These are phyloP conservation scores for Penaeus chinensis DNA, from an alignment of 1,140 invertebrate species.

Conservation along the genomic window DNA sequence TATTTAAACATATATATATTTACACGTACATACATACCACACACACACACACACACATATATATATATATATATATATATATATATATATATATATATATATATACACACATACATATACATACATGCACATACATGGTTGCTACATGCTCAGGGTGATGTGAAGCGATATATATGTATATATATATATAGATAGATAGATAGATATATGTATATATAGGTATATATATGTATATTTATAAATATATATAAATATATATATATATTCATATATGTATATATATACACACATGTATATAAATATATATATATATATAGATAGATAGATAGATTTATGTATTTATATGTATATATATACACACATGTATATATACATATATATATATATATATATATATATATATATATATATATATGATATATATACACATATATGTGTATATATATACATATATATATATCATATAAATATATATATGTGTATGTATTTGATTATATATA, in stretches of 20 bases:
- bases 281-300: constrained; percentile 3
- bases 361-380: constrained; percentile 11
- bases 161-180: constrained; percentile 22
- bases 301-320: background rate
- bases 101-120: background rate
- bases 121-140: constrained; percentile 4
- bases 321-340: constrained; percentile 5
- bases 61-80: background rate
- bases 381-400: constrained; percentile 7
- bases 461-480: constrained; percentile 35
- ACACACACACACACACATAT: constrained; percentile 12
- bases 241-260: constrained; percentile 24
- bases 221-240: constrained; percentile 21
- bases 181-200: background rate
- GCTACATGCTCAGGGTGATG: too few relatives aligned
- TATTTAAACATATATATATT: constrained; percentile 32
- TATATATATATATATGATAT: constrained; percentile 22
- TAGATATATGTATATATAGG: constrained; percentile 3
- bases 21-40: constrained; percentile 20
- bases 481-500: constrained; percentile 40
- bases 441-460: constrained; percentile 45
- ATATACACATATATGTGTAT: constrained; percentile 37
- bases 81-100: too few relatives aligned
- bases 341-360: constrained; percentile 21
- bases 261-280: constrained; percentile 21